Conservation (phyloP, 1,140 invertebrate genomes). For the Stegodyphus mimosarum region DNA sequence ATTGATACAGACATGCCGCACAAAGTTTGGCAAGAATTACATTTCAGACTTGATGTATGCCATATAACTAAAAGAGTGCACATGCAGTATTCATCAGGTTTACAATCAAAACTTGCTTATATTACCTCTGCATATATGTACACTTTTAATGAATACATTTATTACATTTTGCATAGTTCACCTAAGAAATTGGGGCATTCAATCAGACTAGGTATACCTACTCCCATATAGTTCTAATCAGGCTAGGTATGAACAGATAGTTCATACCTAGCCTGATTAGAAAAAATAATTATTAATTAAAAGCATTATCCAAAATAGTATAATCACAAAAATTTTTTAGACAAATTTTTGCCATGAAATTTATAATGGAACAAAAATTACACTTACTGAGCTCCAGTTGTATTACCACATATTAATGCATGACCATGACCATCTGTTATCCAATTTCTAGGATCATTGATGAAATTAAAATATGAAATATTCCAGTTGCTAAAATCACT, state of each 20-base stretch:
- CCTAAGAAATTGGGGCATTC: too few relatives aligned
- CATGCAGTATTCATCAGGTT: neutral
- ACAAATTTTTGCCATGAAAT: neutral
- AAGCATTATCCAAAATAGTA: neutral
- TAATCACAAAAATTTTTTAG: neutral
- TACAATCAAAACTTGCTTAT: neutral
- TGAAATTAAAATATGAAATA: slow-evolving; percentile 19
- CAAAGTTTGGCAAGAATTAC: slow-evolving; percentile 17
- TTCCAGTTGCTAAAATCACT: neutral
- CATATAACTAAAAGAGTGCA: neutral
- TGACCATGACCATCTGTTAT: neutral
- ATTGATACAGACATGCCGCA: slow-evolving; percentile 2
- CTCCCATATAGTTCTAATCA: neutral
- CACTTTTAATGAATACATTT: too few relatives aligned
- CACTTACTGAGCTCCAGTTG: slow-evolving; percentile 16
- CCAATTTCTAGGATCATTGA: slow-evolving; percentile 11
- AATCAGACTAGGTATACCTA: too few relatives aligned
- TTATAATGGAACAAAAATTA: neutral
- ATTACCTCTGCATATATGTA: neutral
- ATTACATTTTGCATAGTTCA: too few relatives aligned
- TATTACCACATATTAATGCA: slow-evolving; percentile 19
- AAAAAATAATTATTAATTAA: neutral
- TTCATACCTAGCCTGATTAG: neutral
- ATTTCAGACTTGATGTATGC: slow-evolving; percentile 5
- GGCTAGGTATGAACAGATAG: too few relatives aligned